Conservation (phyloP, 2,888 invertebrate genomes). For the Synanthedon andrenaeformis region DNA sequence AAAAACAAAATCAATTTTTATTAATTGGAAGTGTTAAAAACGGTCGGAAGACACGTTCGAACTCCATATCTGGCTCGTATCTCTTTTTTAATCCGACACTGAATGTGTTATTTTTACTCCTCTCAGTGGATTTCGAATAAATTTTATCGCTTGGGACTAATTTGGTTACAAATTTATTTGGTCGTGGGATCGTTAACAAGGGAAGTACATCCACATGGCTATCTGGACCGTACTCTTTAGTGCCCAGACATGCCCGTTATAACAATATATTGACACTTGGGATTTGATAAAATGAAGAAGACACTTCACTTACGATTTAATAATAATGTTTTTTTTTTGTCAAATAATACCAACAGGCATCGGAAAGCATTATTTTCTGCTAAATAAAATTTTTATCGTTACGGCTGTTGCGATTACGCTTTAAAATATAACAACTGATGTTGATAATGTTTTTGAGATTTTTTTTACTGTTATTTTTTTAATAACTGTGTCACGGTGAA, state of each 20-base stretch:
- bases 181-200: constrained; percentile 67
- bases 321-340: constrained; percentile 51
- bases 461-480: constrained; percentile 26
- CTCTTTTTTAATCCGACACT: constrained; percentile 68
- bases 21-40: constrained; percentile 71
- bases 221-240: constrained; percentile 62
- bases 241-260: constrained; percentile 55
- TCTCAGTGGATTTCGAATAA: constrained; percentile 67
- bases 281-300: constrained; percentile 66
- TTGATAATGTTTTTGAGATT: not conserved
- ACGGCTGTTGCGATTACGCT: constrained; percentile 37
- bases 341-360: constrained; percentile 18
- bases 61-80: constrained; percentile 60
- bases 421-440: constrained; percentile 10
- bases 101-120: constrained; percentile 71
- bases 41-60: constrained; percentile 63
- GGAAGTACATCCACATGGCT: constrained; percentile 59
- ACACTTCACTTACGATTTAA: constrained; percentile 65
- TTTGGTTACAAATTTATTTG: constrained; percentile 72
- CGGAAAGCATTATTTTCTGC: constrained; percentile 33
- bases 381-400: constrained; percentile 54
- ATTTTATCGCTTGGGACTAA: constrained; percentile 69
- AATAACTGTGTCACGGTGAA: constrained; percentile 49
- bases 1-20: constrained; percentile 70
- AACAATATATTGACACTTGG: constrained; percentile 65